These are phyloP conservation scores for Calycopis cecrops DNA, from an alignment of 1,140 invertebrate genomes.

Conservation along the genomic window DNA sequence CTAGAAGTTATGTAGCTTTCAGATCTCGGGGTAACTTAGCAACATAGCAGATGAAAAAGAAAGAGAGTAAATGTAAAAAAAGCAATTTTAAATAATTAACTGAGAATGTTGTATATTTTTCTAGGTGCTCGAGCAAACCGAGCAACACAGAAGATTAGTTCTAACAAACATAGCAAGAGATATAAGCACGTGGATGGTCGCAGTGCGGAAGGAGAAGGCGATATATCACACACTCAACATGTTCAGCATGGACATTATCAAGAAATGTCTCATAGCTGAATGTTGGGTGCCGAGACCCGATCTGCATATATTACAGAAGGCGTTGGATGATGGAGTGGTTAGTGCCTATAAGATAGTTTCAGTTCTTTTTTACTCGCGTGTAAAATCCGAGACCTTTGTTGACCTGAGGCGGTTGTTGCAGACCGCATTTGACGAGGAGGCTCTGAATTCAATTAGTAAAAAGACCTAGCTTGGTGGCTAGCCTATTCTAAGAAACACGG, in stretches of 20 bases:
- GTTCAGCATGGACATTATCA: constrained; percentile 86
- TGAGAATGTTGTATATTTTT: too few species aligned
- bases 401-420: too few species aligned
- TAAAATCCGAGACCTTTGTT: too few species aligned
- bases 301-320: constrained; percentile 85
- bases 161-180: constrained; percentile 91
- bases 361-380: background rate
- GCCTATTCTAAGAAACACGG: too few species aligned
- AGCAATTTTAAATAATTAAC: too few species aligned
- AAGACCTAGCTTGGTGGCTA: too few species aligned
- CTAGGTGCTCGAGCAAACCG: constrained; percentile 89
- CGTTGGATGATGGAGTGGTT: constrained; percentile 91
- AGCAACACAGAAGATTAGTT: constrained; percentile 92
- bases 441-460: too few species aligned
- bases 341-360: constrained; percentile 37
- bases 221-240: constrained; percentile 79
- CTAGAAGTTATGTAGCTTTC: too few species aligned
- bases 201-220: constrained; percentile 90
- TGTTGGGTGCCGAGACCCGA: constrained; percentile 92
- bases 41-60: too few species aligned
- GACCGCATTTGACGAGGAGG: too few species aligned
- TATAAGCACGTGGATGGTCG: constrained; percentile 92
- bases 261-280: constrained; percentile 93
- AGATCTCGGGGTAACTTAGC: too few species aligned
- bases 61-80: too few species aligned